These are phyloP conservation scores for Urophycis tenuis DNA, from an alignment of 2,797 vertebrate genomes.

Conservation along the genomic window DNA sequence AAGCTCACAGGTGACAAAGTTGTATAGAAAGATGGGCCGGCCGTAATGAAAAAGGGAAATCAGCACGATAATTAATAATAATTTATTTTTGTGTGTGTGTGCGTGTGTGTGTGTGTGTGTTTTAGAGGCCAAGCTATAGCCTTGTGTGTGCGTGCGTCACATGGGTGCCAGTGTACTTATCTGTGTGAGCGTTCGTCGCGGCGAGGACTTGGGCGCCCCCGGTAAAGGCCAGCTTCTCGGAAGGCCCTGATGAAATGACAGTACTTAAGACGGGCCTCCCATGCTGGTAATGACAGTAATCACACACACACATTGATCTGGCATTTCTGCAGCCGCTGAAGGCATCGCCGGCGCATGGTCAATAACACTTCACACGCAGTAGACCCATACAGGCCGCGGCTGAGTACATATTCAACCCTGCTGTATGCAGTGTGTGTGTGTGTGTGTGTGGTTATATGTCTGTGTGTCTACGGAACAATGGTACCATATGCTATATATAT, in stretches of 20 bases:
- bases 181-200: background rate
- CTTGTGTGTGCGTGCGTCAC: slow-evolving; percentile 8
- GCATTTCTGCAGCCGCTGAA: slow-evolving; percentile 25
- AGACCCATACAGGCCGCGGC: background rate
- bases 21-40: background rate
- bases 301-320: slow-evolving; percentile 32
- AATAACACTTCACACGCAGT: background rate
- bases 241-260: slow-evolving; percentile 45
- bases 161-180: background rate
- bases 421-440: background rate
- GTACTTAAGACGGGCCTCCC: slow-evolving; percentile 32
- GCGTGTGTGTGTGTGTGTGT: background rate
- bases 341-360: background rate
- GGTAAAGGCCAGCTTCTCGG: slow-evolving; percentile 34
- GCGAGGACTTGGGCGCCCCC: slow-evolving; percentile 10
- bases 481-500: slow-evolving; percentile 43
- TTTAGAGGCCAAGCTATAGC: background rate
- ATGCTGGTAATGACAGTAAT: slow-evolving; percentile 48
- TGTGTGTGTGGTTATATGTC: slow-evolving; percentile 13
- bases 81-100: slow-evolving; percentile 1
- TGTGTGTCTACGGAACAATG: slow-evolving; percentile 23
- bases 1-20: background rate
- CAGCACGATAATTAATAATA: background rate
- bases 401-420: background rate
- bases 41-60: background rate